These are phyloP conservation scores for Altica lythri DNA, from an alignment of 2,888 invertebrate genomes.

Conservation along the genomic window DNA sequence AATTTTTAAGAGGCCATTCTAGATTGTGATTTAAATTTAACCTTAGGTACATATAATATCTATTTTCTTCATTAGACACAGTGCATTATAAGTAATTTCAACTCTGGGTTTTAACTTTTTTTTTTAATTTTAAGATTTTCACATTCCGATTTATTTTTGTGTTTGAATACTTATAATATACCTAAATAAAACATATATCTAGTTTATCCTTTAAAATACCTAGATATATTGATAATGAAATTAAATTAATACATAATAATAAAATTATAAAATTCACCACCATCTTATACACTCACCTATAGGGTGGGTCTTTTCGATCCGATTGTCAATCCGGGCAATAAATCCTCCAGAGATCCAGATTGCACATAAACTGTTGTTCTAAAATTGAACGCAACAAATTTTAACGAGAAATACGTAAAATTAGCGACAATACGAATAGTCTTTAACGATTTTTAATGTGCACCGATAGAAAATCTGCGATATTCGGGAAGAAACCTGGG, in stretches of 20 bases:
- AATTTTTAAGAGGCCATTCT: no score
- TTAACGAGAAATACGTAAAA: no score
- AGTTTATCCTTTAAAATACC: not conserved
- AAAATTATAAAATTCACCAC: not conserved
- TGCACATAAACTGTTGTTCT: not conserved
- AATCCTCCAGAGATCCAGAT: slow-evolving; percentile 10
- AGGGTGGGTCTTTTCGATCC: slow-evolving; percentile 19
- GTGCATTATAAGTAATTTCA: no score
- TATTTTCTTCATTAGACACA: no score
- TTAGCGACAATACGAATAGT: no score
- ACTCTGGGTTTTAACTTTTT: no score
- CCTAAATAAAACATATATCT: no score
- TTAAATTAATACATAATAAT: not conserved
- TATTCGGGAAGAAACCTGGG: slow-evolving; percentile 4
- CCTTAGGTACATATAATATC: no score
- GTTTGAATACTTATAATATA: no score
- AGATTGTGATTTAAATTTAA: no score
- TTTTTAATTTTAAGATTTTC: no score
- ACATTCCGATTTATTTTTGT: no score
- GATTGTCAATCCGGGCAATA: slow-evolving; percentile 17
- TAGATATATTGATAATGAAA: not conserved
- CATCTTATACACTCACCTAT: slow-evolving; percentile 18
- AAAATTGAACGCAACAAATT: slow-evolving; percentile 1
- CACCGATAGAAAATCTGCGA: slow-evolving; percentile 6
- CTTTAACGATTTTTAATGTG: slow-evolving; percentile 20